Evolutionary conservation across 2,888 invertebrate species (phyloP).

Genomic region (Ligdia adustata): DNA sequence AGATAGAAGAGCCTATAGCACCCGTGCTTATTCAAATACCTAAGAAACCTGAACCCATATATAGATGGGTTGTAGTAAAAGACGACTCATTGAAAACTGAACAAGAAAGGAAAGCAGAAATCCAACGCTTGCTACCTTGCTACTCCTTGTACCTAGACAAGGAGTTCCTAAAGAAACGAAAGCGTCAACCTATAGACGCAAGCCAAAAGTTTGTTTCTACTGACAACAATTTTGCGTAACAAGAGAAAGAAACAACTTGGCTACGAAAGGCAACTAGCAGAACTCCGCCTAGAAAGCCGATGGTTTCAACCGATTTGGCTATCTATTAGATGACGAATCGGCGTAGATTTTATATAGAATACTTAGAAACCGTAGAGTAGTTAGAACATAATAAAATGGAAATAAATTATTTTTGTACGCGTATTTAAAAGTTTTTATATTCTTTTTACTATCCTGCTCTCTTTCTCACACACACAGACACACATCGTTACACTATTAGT

Average conservation of each 20-base stretch:
- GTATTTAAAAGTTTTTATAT: no score
- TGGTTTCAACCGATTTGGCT: neutral
- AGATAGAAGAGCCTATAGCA: neutral
- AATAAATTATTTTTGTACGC: neutral
- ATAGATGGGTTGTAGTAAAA: conserved; percentile 5
- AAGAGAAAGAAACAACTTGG: neutral
- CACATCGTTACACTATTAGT: no score
- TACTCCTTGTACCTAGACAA: no score
- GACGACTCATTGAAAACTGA: conserved; percentile 6
- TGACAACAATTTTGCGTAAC: no score
- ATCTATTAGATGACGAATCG: neutral
- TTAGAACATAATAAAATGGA: neutral
- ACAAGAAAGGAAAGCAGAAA: conserved; percentile 3
- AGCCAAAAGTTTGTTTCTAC: neutral
- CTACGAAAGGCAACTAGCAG: neutral
- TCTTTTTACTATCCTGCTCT: no score
- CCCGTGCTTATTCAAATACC: neutral
- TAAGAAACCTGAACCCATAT: neutral
- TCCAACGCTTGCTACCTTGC: neutral
- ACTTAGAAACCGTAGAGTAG: neutral
- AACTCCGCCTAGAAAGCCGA: no score
- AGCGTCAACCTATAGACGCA: neutral
- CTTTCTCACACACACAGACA: no score
- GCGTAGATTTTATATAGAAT: neutral
- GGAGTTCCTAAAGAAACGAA: neutral